Evolutionary conservation across 2,888 invertebrate genomes (phyloP).

Genomic region (Platycheirus albimanus): DNA sequence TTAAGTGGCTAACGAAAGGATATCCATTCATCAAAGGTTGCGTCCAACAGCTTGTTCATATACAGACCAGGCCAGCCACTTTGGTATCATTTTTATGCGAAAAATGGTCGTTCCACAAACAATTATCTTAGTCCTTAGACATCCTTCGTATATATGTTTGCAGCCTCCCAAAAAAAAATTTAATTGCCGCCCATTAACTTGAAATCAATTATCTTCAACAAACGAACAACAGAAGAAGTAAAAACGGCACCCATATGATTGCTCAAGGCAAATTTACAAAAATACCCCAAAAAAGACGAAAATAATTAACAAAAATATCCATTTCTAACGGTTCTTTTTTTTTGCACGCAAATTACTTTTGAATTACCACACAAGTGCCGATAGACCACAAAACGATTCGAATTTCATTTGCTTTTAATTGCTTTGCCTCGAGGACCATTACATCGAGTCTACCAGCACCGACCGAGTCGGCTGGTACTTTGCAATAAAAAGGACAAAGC

Average conservation of each 20-base stretch:
- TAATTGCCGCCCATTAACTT: too few species aligned
- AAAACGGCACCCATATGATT: not conserved
- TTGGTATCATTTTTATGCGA: constrained; percentile 24
- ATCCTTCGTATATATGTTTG: too few species aligned
- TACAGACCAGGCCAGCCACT: not conserved
- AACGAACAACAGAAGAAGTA: constrained; percentile 15
- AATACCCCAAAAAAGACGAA: not conserved
- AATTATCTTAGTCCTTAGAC: not conserved
- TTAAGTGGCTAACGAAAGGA: too few species aligned
- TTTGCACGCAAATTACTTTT: constrained; percentile 62
- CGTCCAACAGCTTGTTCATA: not conserved
- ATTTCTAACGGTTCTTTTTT: constrained; percentile 34
- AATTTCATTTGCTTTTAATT: constrained; percentile 68
- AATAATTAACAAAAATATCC: constrained; percentile 38
- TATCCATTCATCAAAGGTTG: not conserved
- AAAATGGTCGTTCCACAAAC: not conserved
- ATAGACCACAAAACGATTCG: constrained; percentile 64
- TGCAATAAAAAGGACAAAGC: constrained; percentile 8
- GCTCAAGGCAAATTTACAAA: constrained; percentile 6
- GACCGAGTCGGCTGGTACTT: not conserved
- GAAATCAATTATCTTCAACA: constrained; percentile 54
- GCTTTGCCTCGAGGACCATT: constrained; percentile 36
- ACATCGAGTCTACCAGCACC: not conserved
- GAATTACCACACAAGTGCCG: constrained; percentile 66
- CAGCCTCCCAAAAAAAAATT: too few species aligned